A percentile compares a stretch with the other conserved stretches of the same genome.
These are phyloP conservation scores for Saccopteryx leptura DNA, from an alignment of 2,113 vertebrate genomes.

Conservation along the genomic window DNA sequence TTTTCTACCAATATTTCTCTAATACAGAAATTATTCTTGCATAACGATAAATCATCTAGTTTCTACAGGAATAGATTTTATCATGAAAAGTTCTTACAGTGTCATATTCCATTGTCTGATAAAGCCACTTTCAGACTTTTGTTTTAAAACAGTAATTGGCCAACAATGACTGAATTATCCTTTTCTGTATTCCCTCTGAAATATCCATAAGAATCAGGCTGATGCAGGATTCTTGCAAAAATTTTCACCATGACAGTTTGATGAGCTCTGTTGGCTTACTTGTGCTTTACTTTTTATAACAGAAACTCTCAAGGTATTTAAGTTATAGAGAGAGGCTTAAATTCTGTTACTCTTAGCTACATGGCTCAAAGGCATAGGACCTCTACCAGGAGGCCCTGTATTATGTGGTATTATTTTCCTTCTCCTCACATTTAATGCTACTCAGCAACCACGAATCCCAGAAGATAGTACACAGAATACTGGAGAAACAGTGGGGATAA, in stretches of 20 bases:
- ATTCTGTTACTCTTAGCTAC: not conserved
- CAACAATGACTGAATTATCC: not conserved
- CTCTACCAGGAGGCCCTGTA: not conserved
- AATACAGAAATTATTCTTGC: not conserved
- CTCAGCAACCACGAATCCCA: not conserved
- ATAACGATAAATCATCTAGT: not conserved
- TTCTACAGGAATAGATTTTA: not conserved
- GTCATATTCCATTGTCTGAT: not conserved
- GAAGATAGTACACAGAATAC: not conserved
- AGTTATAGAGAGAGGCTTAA: not conserved
- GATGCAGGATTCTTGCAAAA: not conserved
- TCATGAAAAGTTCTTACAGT: not conserved
- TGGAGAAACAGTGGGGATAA: not conserved
- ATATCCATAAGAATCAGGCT: not conserved
- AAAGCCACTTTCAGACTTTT: not conserved
- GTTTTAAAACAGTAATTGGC: constrained; percentile 20
- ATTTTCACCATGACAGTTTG: not conserved
- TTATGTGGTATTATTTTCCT: not conserved
- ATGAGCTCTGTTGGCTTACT: not conserved
- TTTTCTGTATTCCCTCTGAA: not conserved
- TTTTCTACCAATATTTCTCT: not conserved
- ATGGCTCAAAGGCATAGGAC: not conserved
- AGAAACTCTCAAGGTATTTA: not conserved
- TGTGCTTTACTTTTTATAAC: not conserved
- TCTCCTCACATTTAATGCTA: not conserved